Evolutionary conservation across 2,888 invertebrate genomes (phyloP).

Genomic region (Hemaris fuciformis): DNA sequence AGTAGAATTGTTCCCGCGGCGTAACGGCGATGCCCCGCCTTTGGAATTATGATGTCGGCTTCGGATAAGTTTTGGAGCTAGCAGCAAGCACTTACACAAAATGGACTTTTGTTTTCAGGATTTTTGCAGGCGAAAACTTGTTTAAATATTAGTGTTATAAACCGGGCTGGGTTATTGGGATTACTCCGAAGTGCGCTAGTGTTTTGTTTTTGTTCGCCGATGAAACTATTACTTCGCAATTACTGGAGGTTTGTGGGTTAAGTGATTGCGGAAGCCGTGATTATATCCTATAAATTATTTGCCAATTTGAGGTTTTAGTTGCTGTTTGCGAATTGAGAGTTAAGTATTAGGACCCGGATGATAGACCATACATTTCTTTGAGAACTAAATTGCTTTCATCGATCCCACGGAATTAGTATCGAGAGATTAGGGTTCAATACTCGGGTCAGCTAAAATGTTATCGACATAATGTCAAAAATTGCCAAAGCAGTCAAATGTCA

Average conservation of each 20-base stretch:
- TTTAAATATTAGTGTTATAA: constrained; percentile 4
- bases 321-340: too few species aligned
- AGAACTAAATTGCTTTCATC: too few species aligned
- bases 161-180: not conserved
- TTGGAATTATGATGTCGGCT: constrained; percentile 15
- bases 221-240: not conserved
- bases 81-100: constrained; percentile 8
- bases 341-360: too few species aligned
- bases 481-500: too few species aligned
- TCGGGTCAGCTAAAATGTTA: too few species aligned
- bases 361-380: too few species aligned
- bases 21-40: constrained; percentile 15
- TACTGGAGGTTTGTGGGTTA: not conserved
- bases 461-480: too few species aligned
- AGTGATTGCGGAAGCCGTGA: not conserved
- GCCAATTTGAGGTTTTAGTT: too few species aligned
- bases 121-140: not conserved
- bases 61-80: constrained; percentile 11
- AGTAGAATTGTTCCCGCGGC: constrained; percentile 17
- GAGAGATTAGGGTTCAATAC: too few species aligned
- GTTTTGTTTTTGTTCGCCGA: not conserved
- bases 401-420: too few species aligned
- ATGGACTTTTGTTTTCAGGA: constrained; percentile 9
- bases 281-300: too few species aligned
- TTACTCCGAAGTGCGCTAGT: not conserved